Base-by-base conservation (phyloP, 2,113 vertebrate genomes). In the Uria lomvia region DNA sequence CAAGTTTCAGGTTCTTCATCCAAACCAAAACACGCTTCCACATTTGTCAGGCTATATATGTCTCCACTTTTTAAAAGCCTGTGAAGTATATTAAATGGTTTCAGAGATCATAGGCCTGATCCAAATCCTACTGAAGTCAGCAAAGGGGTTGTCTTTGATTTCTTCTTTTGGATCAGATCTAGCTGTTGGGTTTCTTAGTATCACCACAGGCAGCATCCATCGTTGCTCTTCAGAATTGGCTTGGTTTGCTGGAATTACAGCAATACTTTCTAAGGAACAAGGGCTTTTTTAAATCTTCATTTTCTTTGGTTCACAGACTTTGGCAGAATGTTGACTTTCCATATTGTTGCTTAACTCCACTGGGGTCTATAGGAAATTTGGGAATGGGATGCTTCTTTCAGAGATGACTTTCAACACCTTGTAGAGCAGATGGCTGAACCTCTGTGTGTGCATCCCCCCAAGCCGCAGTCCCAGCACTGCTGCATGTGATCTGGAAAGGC, bases 191-290 rank as follows among this genome's bases (percentile, higher is more conserved):
- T 77, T 94, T 95, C 92, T 74, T 12, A 66, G 92, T 72, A 92
- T 80, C 93, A 43, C 93, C 91, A 30, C 92, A 84, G 92, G 78
- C 78, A 90, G 89, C 26, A 78, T 88, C 78, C 78, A 23, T 22
- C 17, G 2, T 16, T 74, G 62, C 36, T 87, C 77, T 45, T 80
- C 36, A 27, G 65, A 68, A 18, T 15, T 92, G 91, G 80, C 94
- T 80, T 5, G 13, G 49, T 80, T 88, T 75, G 78, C 94, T 95
- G 93, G 83, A 87, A 85, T 77, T 29, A 36, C 58, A 89, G 89
- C 91, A 84, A 53, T 42, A 67, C 63, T 83, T 94, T 88, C 88
- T 81, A 83, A 87, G 91, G 90, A 95, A 91, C 52, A 47, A 66
- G 71, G 43, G 18, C 36, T 88, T 78, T 72, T 75, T 63, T 12